Percentiles rank a stretch among this genome's conserved stretches.
These are phyloP conservation scores for Lottia gigantea DNA, from an alignment of 2,888 invertebrate genomes.

Conservation along the genomic window DNA sequence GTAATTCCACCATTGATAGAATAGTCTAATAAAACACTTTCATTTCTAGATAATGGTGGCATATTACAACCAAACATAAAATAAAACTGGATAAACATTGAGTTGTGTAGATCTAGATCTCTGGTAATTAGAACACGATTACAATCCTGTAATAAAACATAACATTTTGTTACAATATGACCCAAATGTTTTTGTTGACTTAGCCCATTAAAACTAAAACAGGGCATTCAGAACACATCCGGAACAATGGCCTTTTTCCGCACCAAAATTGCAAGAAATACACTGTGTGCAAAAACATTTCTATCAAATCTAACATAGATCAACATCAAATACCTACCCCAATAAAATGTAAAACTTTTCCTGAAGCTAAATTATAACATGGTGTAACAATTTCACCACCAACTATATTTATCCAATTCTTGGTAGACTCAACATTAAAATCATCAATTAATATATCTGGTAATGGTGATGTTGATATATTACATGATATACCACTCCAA, in stretches of 20 bases:
- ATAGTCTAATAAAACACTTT: conserved; percentile 65
- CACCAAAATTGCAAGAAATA: no score
- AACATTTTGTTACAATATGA: no score
- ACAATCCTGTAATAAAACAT: conserved; percentile 61
- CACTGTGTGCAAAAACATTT: no score
- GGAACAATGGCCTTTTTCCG: no score
- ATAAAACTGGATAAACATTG: conserved; percentile 67
- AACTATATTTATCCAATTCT: conserved; percentile 57
- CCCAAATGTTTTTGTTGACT: no score
- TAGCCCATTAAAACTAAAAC: no score
- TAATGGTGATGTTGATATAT: conserved; percentile 43
- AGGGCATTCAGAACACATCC: no score
- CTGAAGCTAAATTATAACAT: conserved; percentile 64
- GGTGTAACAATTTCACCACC: conserved; percentile 60
- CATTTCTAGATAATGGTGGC: conserved; percentile 52
- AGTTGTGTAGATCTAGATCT: conserved; percentile 64
- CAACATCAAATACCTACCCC: conserved; percentile 52
- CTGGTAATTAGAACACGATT: conserved; percentile 60
- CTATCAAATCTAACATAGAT: no score
- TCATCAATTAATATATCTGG: conserved; percentile 60
- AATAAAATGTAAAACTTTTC: conserved; percentile 66
- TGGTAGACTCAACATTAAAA: conserved; percentile 43
- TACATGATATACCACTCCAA: conserved; percentile 64
- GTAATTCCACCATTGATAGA: conserved; percentile 64
- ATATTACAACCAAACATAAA: conserved; percentile 66